A percentile compares a stretch with the other conserved stretches of the same genome.
phyloP scores from a whole-genome alignment of 92 coral and sea anemone genomes.

The Siderastrea radians region DNA sequence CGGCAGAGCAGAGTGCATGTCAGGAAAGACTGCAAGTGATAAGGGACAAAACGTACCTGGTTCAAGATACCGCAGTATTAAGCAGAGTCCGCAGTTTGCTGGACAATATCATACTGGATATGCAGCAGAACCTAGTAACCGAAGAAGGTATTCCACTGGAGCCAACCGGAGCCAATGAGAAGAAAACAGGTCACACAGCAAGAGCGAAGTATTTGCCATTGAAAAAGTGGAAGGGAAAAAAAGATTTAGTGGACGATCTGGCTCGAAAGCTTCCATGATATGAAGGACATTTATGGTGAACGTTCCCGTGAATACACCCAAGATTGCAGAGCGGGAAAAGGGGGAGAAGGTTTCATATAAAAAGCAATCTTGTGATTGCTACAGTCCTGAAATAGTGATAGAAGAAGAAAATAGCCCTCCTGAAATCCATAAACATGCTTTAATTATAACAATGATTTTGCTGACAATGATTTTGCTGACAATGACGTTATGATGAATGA shows the following conservation, averaged over 20 bases:
- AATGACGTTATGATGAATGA: not conserved
- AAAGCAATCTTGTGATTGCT: not conserved
- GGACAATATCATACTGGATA: constrained; percentile 23
- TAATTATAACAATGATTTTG: not conserved
- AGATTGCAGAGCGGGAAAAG: not conserved
- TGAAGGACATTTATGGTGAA: not conserved
- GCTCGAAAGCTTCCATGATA: not conserved
- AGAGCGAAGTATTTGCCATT: constrained; percentile 18
- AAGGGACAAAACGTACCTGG: constrained; percentile 42
- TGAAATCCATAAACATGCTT: not conserved
- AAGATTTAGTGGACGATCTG: not conserved
- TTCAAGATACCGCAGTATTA: constrained; percentile 34
- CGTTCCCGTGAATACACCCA: not conserved
- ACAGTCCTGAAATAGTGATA: not conserved
- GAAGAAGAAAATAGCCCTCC: not conserved
- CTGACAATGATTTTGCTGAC: not conserved
- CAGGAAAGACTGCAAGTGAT: constrained; percentile 42
- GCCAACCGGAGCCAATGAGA: constrained; percentile 2
- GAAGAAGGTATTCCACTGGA: constrained; percentile 25
- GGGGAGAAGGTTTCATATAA: not conserved
- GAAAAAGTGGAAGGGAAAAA: constrained; percentile 1
- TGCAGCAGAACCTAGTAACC: constrained; percentile 20
- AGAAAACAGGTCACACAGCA: not conserved
- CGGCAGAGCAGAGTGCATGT: constrained; percentile 21
- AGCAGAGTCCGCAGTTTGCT: constrained; percentile 26